Percentiles rank a stretch among this genome's conserved stretches.
phyloP scores from a whole-genome alignment of 2,113 vertebrate genomes.

The Cavia aperea region DNA sequence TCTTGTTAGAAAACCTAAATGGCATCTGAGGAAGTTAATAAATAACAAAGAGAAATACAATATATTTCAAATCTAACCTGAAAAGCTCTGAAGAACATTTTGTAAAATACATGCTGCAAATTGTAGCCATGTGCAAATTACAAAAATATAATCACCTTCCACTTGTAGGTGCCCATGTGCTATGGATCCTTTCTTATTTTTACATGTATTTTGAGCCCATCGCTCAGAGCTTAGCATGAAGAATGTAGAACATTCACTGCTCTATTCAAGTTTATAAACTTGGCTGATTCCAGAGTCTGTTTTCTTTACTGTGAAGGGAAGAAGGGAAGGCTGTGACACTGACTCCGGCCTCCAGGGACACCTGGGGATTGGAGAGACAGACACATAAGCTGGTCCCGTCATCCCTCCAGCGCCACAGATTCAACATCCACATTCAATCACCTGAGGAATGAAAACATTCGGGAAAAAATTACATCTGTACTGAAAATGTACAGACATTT shows the following conservation, averaged over 20 bases:
- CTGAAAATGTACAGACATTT: background rate
- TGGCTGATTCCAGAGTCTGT: background rate
- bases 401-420: background rate
- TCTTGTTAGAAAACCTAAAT: background rate
- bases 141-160: background rate
- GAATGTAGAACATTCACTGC: background rate
- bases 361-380: background rate
- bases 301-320: background rate
- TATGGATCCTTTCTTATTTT: background rate
- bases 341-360: background rate
- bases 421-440: background rate
- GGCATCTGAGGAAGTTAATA: background rate
- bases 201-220: background rate
- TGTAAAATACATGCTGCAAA: background rate
- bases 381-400: background rate
- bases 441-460: background rate
- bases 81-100: slow-evolving; percentile 10
- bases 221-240: background rate
- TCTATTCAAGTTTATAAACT: background rate
- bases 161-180: background rate
- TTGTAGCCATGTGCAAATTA: background rate
- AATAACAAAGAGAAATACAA: background rate
- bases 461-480: background rate
- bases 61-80: background rate
- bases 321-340: background rate